Evolutionary conservation across 1,140 invertebrate species (phyloP), one percentile per base, ranked within the genome.

Genomic region (Pantala flavescens): DNA sequence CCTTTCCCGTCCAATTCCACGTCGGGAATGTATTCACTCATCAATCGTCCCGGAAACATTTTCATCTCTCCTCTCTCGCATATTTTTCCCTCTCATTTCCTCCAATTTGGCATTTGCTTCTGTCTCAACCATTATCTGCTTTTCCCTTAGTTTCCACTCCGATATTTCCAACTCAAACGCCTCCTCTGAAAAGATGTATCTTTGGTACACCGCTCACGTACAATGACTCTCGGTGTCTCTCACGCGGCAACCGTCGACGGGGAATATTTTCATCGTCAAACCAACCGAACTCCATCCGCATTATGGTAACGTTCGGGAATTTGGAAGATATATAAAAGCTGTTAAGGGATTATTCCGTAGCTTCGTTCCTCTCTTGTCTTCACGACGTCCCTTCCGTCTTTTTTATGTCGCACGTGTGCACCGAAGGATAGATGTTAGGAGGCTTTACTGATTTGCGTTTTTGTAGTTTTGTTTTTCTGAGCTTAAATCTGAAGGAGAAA

Each of bases 251-350:
- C 49, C 49, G 49, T 7, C 49, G 49, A 19, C 49, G 12, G n/a
- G 49, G 49, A 63, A 63, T 63, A 63, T 63, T 63, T 63, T 63
- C 43, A 16, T 49, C 49, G 49, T 63, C 49, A 63, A 63, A 63
- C 49, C 49, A 63, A 63, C 49, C 49, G 49, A 16, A 63, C 49
- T 63, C 12, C 49, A 63, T 63, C n/a, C 49, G 49, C 49, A 63
- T 63, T 63, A 63, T 21, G 49, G n/a, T 63, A 7, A 12, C 49
- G 49, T 12, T 7, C 16, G 28, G 49, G 49, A 21, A 63, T 63
- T 63, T 21, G 49, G n/a, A 63, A 63, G 49, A 63, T 63, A 63
- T 19, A 63, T 63, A 63, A 63, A 63, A 19, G 49, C 16, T 63
- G n/a, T 16, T 63, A 63, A 63, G n/a, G n/a, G n/a, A 21, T 21